Percentiles rank a stretch among this genome's conserved stretches.
phyloP scores from a whole-genome alignment of 2,113 vertebrate species.

The Calcarius ornatus region DNA sequence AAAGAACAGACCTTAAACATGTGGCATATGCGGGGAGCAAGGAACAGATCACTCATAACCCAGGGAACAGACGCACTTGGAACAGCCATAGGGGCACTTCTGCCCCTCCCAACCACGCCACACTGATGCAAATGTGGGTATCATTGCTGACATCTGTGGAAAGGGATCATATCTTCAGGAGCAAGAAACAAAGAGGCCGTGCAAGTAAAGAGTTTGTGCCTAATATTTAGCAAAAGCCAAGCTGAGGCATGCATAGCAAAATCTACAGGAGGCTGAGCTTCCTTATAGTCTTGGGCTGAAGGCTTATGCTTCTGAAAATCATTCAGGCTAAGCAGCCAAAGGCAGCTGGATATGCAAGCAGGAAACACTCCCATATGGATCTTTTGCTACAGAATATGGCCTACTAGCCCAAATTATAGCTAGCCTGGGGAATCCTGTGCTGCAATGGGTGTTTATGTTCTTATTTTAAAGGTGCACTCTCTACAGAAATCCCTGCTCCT shows the following conservation, averaged over 20 bases:
- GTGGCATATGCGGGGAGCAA: background rate
- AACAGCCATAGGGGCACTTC: background rate
- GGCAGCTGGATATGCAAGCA: background rate
- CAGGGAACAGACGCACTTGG: fast-evolving
- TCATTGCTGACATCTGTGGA: background rate
- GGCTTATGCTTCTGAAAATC: background rate
- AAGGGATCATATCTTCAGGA: background rate
- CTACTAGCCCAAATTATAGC: background rate
- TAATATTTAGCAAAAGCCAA: background rate
- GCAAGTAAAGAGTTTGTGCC: background rate
- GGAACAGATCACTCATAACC: background rate
- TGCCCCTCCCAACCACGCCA: background rate
- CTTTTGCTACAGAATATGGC: background rate
- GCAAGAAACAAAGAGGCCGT: background rate
- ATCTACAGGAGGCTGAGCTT: background rate
- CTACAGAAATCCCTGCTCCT: background rate
- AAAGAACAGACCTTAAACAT: background rate
- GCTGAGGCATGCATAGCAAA: background rate
- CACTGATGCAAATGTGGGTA: background rate
- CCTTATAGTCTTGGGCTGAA: background rate
- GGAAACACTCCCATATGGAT: background rate
- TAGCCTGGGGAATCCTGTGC: background rate
- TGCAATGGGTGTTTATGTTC: background rate
- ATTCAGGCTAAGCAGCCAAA: background rate
- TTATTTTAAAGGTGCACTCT: background rate